phyloP scores from a whole-genome alignment of 2,113 vertebrate species.

The Vireo altiloquus region DNA sequence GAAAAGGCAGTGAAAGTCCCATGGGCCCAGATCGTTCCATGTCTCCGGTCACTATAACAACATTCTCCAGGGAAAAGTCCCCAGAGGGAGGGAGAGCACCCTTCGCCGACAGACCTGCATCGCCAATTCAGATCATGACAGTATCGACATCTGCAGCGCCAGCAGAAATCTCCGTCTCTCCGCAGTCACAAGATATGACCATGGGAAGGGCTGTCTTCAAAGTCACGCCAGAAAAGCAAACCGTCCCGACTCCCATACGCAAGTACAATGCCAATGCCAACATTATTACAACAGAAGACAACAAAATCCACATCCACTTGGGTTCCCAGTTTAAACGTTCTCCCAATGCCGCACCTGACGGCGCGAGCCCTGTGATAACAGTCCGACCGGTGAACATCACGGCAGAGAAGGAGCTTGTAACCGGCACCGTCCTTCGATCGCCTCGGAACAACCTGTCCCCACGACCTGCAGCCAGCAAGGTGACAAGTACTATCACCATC shows the following conservation, averaged over 20 bases:
- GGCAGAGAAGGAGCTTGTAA: slow-evolving; percentile 81
- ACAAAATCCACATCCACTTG: slow-evolving; percentile 96
- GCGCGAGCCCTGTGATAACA: slow-evolving; percentile 72
- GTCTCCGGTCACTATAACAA: slow-evolving; percentile 92
- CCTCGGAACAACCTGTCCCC: slow-evolving; percentile 76
- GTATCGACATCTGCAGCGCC: slow-evolving; percentile 83
- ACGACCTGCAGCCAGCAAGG: slow-evolving; percentile 78
- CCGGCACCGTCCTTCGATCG: slow-evolving; percentile 83
- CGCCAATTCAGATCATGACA: slow-evolving; percentile 90
- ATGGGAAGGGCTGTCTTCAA: slow-evolving; percentile 83
- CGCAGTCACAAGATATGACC: slow-evolving; percentile 76
- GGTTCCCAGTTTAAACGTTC: slow-evolving; percentile 85
- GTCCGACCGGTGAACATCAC: slow-evolving; percentile 77
- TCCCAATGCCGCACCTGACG: slow-evolving; percentile 57
- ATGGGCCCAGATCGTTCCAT: slow-evolving; percentile 76
- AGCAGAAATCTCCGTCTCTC: slow-evolving; percentile 68
- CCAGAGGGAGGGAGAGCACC: slow-evolving; percentile 70
- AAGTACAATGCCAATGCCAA: slow-evolving; percentile 86
- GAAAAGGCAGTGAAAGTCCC: slow-evolving; percentile 60
- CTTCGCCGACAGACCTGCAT: slow-evolving; percentile 71
- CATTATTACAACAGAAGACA: slow-evolving; percentile 94
- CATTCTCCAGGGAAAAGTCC: slow-evolving; percentile 85
- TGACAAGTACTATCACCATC: slow-evolving; percentile 95
- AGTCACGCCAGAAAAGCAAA: slow-evolving; percentile 85
- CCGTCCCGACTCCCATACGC: slow-evolving; percentile 67